Percentiles rank a stretch among this genome's conserved stretches.
phyloP scores from a whole-genome alignment of 53 echinoderm and acorn worm genomes.

The Temnopleurus reevesii region DNA sequence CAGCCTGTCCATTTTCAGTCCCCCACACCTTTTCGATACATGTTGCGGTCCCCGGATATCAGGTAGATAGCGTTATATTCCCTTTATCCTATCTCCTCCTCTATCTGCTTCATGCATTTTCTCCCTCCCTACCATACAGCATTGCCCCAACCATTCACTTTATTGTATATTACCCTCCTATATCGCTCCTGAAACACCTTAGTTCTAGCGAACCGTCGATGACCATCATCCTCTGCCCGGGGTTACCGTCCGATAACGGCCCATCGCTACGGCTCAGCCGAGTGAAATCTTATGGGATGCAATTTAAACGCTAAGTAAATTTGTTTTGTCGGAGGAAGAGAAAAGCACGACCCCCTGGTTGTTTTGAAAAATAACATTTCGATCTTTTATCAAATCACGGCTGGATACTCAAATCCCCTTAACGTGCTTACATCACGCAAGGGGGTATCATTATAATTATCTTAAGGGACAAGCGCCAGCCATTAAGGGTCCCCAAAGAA shows the following conservation, averaged over 20 bases:
- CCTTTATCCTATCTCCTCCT: too few relatives aligned
- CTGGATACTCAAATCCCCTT: constrained; percentile 9
- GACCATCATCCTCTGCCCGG: not conserved
- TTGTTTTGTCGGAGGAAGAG: not conserved
- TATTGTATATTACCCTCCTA: too few relatives aligned
- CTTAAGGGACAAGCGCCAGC: not conserved
- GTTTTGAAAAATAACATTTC: constrained; percentile 40
- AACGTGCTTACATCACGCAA: constrained; percentile 14
- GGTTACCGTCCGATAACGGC: not conserved
- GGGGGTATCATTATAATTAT: constrained; percentile 24
- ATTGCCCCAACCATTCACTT: too few relatives aligned
- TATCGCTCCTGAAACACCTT: too few relatives aligned
- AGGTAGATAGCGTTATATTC: too few relatives aligned
- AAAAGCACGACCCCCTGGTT: not conserved
- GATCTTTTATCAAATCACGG: constrained; percentile 40
- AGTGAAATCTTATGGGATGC: constrained; percentile 6
- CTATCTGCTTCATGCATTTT: too few relatives aligned
- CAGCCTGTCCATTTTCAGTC: too few relatives aligned
- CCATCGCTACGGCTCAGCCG: constrained; percentile 11
- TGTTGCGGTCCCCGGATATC: too few relatives aligned
- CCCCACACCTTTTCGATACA: too few relatives aligned
- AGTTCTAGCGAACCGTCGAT: not conserved
- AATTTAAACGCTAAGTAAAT: constrained; percentile 35
- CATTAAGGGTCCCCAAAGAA: not conserved
- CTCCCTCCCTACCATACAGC: too few relatives aligned